Base-by-base conservation (phyloP, 2,888 invertebrate species). In the Tipula confusa region DNA sequence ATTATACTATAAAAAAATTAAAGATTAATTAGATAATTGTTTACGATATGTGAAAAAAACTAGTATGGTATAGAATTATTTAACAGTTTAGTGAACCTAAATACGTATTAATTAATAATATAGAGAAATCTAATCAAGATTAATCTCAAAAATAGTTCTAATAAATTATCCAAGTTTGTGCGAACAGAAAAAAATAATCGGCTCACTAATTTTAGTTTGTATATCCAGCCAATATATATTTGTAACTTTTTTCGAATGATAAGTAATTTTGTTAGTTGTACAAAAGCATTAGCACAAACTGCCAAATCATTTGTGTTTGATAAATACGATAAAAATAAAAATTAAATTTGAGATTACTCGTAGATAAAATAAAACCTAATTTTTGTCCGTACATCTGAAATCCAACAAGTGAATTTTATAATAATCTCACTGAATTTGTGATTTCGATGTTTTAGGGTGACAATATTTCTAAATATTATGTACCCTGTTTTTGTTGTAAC, bases 321-420 rank as follows among this genome's bases (percentile, higher is more conserved):
- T n/a, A n/a, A n/a, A n/a, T n/a, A n/a, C n/a, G 24, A 64, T 15
- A 18, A 48, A 48, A 48, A 6, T 64, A 24, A 64, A 64, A 64
- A 24, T 64, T 1, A 24, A 64, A 64, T 64, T 64, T 24, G 15
- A 64, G 24, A 24, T 64, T 18, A n/a, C n/a, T n/a, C n/a, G n/a
- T n/a, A 64, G 64, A 64, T 64, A 24, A 24, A 43, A 43, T 6
- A 18, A 48, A 48, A 48, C 18, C 18, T 48, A 48, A 48, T 48
- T 18, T 48, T 48, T 48, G 48, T 48, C 4, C 9, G 36, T 36
- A 15, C 43, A 64, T 64, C 6, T 64, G 1, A 24, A 64, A 24
- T 64, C 64, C 64, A 64, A 64, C 64, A 64, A 64, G 64, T 64
- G 64, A 64, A 64, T 64, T 64, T 24, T 64, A 64, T 64, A 64